Evolutionary conservation across 2,888 invertebrate genomes (phyloP).

Genomic region (Drosophila paramelanica): DNA sequence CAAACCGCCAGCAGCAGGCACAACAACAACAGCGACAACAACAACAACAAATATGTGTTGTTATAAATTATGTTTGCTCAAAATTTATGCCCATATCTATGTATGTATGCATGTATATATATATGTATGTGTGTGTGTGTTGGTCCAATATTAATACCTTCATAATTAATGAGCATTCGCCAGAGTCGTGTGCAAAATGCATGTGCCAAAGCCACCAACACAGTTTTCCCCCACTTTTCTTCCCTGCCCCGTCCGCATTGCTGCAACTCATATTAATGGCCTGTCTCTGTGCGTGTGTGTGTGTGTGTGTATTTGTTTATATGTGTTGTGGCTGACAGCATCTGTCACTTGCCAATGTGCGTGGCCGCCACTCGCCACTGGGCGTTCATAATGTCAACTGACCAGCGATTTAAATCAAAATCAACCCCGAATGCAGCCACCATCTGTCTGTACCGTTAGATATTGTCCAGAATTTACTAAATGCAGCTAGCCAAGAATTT

Average conservation of each 20-base stretch:
- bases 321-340: conserved; percentile 78
- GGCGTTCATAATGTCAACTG: conserved; percentile 64
- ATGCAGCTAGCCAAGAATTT: conserved; percentile 1
- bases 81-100: conserved; percentile 66
- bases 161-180: conserved; percentile 80
- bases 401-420: conserved; percentile 64
- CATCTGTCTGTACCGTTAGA: conserved; percentile 2
- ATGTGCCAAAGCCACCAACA: conserved; percentile 65
- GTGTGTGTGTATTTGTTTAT: conserved; percentile 28
- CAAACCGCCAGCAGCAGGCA: conserved; percentile 57
- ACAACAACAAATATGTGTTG: conserved; percentile 52
- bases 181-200: conserved; percentile 70
- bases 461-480: conserved; percentile 4
- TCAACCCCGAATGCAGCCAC: conserved; percentile 34
- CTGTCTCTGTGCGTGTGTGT: conserved; percentile 14
- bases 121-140: conserved; percentile 41
- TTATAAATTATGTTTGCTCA: conserved; percentile 79
- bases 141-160: conserved; percentile 79
- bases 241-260: conserved; percentile 11
- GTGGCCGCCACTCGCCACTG: conserved; percentile 21
- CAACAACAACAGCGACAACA: conserved; percentile 34
- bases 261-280: conserved; percentile 55
- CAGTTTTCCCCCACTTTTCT: conserved; percentile 15
- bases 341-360: conserved; percentile 77
- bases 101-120: conserved; percentile 3